Conservation (phyloP, 2,797 vertebrate species). For the Rhinichthys osculus region DNA sequence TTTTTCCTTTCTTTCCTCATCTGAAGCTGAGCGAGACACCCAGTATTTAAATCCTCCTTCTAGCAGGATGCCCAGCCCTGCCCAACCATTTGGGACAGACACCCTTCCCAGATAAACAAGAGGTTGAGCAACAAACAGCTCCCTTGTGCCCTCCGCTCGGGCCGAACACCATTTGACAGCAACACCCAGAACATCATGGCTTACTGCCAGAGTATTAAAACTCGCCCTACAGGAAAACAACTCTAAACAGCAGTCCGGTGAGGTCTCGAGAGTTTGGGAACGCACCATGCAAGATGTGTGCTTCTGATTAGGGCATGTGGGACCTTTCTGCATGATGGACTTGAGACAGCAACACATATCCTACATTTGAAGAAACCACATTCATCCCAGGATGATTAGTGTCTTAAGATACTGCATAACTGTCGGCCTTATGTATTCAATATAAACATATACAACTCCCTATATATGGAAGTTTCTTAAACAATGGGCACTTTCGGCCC, state of each 20-base stretch:
- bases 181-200: constrained; percentile 66
- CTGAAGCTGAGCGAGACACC: constrained; percentile 65
- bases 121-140: constrained; percentile 65
- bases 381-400: constrained; percentile 57
- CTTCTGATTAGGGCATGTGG: constrained; percentile 63
- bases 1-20: constrained; percentile 70
- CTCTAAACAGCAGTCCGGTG: constrained; percentile 61
- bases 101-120: constrained; percentile 70
- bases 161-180: constrained; percentile 62
- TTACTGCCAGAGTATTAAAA: constrained; percentile 67
- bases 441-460: constrained; percentile 8
- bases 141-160: constrained; percentile 62
- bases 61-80: constrained; percentile 50
- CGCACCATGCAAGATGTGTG: constrained; percentile 60
- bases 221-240: constrained; percentile 71
- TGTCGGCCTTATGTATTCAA: constrained; percentile 24
- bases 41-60: constrained; percentile 54
- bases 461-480: neutral
- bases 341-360: constrained; percentile 51
- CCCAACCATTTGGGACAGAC: constrained; percentile 65
- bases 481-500: neutral
- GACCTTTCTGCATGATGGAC: constrained; percentile 61
- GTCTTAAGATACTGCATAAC: constrained; percentile 31
- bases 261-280: constrained; percentile 56
- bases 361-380: constrained; percentile 48